These are phyloP conservation scores for Drosophila koepferae DNA, from an alignment of 2,888 invertebrate genomes.

Conservation along the genomic window DNA sequence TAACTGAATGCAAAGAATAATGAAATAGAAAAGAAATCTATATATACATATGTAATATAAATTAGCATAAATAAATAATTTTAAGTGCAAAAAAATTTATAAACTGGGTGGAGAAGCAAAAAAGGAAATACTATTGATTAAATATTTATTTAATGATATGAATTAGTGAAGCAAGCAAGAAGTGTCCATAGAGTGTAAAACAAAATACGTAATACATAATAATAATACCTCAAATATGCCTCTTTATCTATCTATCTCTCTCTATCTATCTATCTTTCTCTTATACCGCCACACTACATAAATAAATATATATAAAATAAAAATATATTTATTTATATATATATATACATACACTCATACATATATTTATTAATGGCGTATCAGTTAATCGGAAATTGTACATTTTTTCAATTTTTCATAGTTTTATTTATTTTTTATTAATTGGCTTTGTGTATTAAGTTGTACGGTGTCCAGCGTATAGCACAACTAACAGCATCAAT, in stretches of 20 bases:
- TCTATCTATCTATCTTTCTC: slow-evolving; percentile 10
- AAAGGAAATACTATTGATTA: slow-evolving; percentile 55
- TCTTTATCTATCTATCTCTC: slow-evolving; percentile 22
- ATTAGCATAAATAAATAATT: slow-evolving; percentile 72
- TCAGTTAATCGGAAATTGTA: slow-evolving; percentile 32
- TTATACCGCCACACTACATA: slow-evolving; percentile 36
- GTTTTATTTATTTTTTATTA: slow-evolving; percentile 42
- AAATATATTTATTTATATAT: not conserved
- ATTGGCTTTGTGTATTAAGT: slow-evolving; percentile 67
- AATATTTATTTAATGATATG: slow-evolving; percentile 42
- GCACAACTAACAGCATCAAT: slow-evolving; percentile 45
- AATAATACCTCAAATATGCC: slow-evolving; percentile 43
- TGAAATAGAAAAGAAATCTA: slow-evolving; percentile 18
- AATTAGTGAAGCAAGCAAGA: slow-evolving; percentile 42
- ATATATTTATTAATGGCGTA: slow-evolving; percentile 21
- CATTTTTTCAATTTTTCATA: slow-evolving; percentile 20
- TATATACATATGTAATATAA: slow-evolving; percentile 62
- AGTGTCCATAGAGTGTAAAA: slow-evolving; percentile 49
- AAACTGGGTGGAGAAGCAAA: slow-evolving; percentile 85
- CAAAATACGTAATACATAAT: slow-evolving; percentile 37
- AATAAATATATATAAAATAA: not conserved
- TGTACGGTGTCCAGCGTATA: slow-evolving; percentile 33
- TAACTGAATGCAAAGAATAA: slow-evolving; percentile 18
- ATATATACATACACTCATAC: slow-evolving; percentile 10
- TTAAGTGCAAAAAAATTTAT: slow-evolving; percentile 71